A percentile compares a stretch with the other conserved stretches of the same genome.
Evolutionary conservation across 2,797 vertebrate genomes (phyloP).

Genomic region (Pristis pectinata): DNA sequence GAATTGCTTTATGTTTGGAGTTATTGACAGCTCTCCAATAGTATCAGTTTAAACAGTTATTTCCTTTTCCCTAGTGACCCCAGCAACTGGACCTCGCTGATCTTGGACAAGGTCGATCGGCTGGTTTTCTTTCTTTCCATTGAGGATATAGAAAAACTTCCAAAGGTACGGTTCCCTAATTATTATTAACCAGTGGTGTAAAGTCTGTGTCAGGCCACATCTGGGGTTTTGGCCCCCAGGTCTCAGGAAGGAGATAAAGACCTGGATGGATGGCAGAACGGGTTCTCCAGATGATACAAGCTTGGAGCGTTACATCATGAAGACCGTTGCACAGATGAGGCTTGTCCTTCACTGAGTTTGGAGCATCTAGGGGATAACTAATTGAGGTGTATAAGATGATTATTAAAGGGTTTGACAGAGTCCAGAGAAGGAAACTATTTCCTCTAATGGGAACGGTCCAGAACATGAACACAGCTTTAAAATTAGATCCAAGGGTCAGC

Average conservation of each 20-base stretch:
- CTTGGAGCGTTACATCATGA: not conserved
- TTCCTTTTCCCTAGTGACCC: slow-evolving; percentile 50
- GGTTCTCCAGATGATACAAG: too few relatives aligned
- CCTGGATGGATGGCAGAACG: too few relatives aligned
- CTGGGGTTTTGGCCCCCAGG: too few relatives aligned
- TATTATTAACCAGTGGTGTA: not conserved
- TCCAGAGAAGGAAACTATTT: not conserved
- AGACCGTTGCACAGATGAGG: not conserved
- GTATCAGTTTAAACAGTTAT: not conserved
- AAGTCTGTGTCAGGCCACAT: not conserved
- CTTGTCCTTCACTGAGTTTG: not conserved
- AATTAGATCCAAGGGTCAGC: not conserved
- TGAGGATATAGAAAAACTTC: slow-evolving; percentile 53
- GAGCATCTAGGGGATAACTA: not conserved
- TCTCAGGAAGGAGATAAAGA: not conserved
- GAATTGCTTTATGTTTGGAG: not conserved
- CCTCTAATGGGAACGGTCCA: not conserved
- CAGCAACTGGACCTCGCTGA: slow-evolving; percentile 56
- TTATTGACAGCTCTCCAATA: not conserved
- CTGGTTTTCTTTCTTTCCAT: slow-evolving; percentile 64
- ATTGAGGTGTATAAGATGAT: not conserved
- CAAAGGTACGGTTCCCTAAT: slow-evolving; percentile 49
- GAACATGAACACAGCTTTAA: not conserved
- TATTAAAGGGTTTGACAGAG: not conserved
- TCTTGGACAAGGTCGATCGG: slow-evolving; percentile 57